Evolutionary conservation across 1,140 invertebrate genomes (phyloP).

Genomic region (Diplogasteroides magnus): DNA sequence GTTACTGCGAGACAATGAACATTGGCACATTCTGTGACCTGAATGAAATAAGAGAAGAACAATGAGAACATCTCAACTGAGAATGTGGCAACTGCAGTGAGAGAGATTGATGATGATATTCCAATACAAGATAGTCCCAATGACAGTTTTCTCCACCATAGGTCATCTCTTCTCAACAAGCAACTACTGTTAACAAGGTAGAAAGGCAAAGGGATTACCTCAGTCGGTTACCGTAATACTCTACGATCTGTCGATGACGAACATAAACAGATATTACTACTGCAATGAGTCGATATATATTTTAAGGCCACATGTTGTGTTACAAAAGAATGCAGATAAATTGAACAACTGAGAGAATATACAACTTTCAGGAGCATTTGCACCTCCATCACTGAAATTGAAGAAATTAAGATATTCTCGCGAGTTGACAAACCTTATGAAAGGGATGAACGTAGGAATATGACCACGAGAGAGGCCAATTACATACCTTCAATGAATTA

Average conservation of each 20-base stretch:
- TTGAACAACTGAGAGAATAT: constrained; percentile 30
- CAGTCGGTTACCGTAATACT: constrained; percentile 30
- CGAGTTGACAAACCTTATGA: constrained; percentile 16
- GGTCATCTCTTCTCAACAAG: constrained; percentile 5
- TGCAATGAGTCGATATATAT: constrained; percentile 11
- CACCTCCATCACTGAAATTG: constrained; percentile 17
- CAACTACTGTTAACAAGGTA: neutral
- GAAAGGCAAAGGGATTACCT: neutral
- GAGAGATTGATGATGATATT: neutral
- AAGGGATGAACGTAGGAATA: constrained; percentile 18
- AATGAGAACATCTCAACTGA: neutral
- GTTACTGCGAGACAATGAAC: constrained; percentile 15
- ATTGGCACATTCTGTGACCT: constrained; percentile 10
- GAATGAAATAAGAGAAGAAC: neutral
- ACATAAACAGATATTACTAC: constrained; percentile 29
- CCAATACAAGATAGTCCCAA: neutral
- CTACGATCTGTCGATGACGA: constrained; percentile 30
- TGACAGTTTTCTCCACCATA: constrained; percentile 7
- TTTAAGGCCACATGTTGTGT: neutral
- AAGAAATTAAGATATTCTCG: constrained; percentile 9
- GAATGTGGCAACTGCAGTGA: neutral
- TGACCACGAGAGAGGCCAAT: constrained; percentile 3
- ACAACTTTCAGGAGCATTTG: constrained; percentile 26
- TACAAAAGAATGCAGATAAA: constrained; percentile 25
- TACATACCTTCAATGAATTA: constrained; percentile 6